A percentile compares a stretch with the other conserved stretches of the same genome.
Conservation (phyloP, 2,113 vertebrate genomes). For the Neoarius graeffei region DNA sequence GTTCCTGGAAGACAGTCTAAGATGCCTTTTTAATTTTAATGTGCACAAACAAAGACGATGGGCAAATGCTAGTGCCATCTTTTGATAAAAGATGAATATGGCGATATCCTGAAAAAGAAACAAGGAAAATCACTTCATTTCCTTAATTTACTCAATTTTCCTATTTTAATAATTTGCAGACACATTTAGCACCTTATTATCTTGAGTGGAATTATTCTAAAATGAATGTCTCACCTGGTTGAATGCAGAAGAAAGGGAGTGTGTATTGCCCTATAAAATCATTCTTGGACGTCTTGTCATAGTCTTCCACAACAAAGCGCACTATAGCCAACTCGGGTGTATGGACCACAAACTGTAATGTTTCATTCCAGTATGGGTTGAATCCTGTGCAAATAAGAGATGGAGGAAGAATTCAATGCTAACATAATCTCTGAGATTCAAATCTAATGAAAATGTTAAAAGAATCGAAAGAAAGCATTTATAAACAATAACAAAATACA, state of each 20-base stretch:
- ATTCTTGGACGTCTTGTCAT: constrained; percentile 84
- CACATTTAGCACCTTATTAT: not conserved
- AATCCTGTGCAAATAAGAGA: constrained; percentile 77
- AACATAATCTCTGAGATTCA: not conserved
- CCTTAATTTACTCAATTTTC: not conserved
- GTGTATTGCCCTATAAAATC: constrained; percentile 95
- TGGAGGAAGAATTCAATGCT: not conserved
- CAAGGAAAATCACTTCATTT: not conserved
- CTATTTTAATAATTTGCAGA: not conserved
- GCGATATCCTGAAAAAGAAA: constrained; percentile 81
- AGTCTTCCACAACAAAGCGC: constrained; percentile 91
- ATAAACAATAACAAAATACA: not conserved
- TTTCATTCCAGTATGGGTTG: constrained; percentile 89
- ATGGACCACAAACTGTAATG: constrained; percentile 80
- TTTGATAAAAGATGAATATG: constrained; percentile 91
- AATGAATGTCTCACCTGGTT: constrained; percentile 77
- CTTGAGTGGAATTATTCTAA: not conserved
- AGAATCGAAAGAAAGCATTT: not conserved
- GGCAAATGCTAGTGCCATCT: constrained; percentile 86
- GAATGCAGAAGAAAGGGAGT: constrained; percentile 84
- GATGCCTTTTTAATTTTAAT: constrained; percentile 71
- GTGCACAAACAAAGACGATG: constrained; percentile 89
- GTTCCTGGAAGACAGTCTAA: constrained; percentile 16
- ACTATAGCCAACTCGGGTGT: constrained; percentile 87
- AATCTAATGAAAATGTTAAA: not conserved